These are phyloP conservation scores for Trematocara stigmaticum DNA, from an alignment of 2,113 vertebrate species.

Conservation along the genomic window DNA sequence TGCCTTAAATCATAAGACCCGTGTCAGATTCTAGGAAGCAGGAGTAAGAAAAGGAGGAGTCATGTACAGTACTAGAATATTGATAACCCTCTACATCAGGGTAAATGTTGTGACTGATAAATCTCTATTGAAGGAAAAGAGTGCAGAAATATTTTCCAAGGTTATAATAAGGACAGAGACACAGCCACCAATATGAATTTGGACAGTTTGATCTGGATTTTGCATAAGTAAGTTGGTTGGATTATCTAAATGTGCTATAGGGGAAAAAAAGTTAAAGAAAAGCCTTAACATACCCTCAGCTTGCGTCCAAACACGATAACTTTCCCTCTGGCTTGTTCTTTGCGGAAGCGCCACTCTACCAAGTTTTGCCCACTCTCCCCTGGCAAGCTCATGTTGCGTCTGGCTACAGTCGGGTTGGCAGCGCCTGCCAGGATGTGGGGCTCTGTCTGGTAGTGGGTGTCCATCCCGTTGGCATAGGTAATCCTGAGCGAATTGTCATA, in stretches of 20 bases:
- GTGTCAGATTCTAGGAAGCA: neutral
- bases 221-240: neutral
- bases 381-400: constrained; percentile 93
- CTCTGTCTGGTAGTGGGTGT: constrained; percentile 94
- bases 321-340: constrained; percentile 92
- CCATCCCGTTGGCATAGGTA: constrained; percentile 91
- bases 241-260: neutral
- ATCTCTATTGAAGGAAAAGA: neutral
- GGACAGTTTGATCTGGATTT: neutral
- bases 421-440: constrained; percentile 92
- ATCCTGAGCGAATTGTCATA: constrained; percentile 91
- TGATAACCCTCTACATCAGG: constrained; percentile 10
- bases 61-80: constrained; percentile 11
- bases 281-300: constrained; percentile 78
- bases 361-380: constrained; percentile 93
- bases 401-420: constrained; percentile 89
- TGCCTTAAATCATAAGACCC: constrained; percentile 36
- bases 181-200: neutral
- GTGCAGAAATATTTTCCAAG: neutral
- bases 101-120: neutral
- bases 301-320: constrained; percentile 96
- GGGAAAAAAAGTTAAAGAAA: neutral
- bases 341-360: constrained; percentile 96
- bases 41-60: constrained; percentile 5
- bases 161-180: neutral